Base-by-base conservation (phyloP, 2,113 vertebrate genomes). In the Notothenia rossii region DNA sequence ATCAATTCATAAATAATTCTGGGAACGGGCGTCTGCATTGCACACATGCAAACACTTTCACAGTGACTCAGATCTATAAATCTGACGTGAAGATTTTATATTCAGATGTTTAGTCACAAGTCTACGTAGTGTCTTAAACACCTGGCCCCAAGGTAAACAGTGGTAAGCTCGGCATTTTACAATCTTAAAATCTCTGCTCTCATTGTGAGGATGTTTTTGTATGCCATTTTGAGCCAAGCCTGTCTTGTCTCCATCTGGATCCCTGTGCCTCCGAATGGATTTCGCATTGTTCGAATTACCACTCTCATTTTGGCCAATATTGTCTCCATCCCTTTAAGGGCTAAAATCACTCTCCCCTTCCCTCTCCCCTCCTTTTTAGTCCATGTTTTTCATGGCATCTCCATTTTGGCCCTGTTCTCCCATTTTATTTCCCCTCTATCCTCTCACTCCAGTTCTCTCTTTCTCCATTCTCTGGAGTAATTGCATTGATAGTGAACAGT, bases 401-500 rank as follows among this genome's bases (percentile, higher is more conserved):
- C 86, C 84, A 84, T 90, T 91, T 92, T 90, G 86, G 81, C 83
- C 85, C 82, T 80, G 51, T 89, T 82, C 80, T 84, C 84, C 75
- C 45, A 77, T 87, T 86, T 81, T 77, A 76, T 71, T 10, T 11
- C 3, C 71, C 55, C 45, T 22, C 64, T 45, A 67, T 46, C 58
- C 53, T 18, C 72, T 55, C 61, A 59, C 80, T 73, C 80, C 53
- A 58, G 70, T 55, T 75, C 83, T 83, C 76, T 68, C 51, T 70
- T 69, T 79, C 86, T 85, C 83, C 76, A 91, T 94, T 90, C 91
- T 90, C 86, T 77, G 80, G 92, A 94, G 92, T 95, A 95, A 95
- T 95, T 94, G 94, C 92, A 89, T 86, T 93, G 90, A 94, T 93
- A 89, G 93, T 90, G 92, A 94, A 94, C 92, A 93, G 90, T 85